Base-by-base conservation (phyloP, 2,797 vertebrate genomes). In the Ctenosaura bakeri region DNA sequence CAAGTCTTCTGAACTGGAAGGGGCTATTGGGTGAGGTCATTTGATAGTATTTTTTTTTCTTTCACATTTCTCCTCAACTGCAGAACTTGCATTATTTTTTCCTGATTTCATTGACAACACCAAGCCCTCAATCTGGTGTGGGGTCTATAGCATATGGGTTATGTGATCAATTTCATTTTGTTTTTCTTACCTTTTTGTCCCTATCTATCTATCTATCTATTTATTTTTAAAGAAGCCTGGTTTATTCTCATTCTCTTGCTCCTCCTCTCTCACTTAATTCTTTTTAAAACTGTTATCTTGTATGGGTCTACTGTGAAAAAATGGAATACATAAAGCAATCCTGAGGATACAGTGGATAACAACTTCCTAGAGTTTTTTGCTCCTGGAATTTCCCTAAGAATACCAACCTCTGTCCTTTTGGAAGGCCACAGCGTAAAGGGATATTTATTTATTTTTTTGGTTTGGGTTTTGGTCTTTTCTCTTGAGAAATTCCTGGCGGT, bases 291-390 rank as follows among this genome's bases (percentile, higher is more conserved):
- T 52, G 26, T 42, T 20, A 54, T 52, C 22, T 83, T 66, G 56
- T 42, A 38, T 13, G 10, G n/a, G 32, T 52, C 59, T 77, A 16
- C 71, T 78, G 14, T 83, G 56, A 26, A 78, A 42, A 52, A 5
- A 69, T 6, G 9, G 4, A 54, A 85, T 82, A 35, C 16, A 9
- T 50, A 20, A 74, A 35, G 54, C 29, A n/a, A 54, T 64, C 9
- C 38, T 83, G 73, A 85, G 8, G 26, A 83, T 46, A 64, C 32
- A 38, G 6, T 38, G 66, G 18, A 64, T 24, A 71, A 71, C 62
- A 52, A 64, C 59, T 83, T 71, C 52, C 50, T 66, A 42, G 16
- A 83, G 13, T 87, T 56, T 78, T 78, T 83, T 90, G 22, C 32
- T 54, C 38, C 38, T 90, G 38, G 46, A 83, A 77, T 87, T 52